A percentile compares a stretch with the other conserved stretches of the same genome.
Evolutionary conservation across 2,797 vertebrate species (phyloP).

Genomic region (Enteromius radiatus): DNA sequence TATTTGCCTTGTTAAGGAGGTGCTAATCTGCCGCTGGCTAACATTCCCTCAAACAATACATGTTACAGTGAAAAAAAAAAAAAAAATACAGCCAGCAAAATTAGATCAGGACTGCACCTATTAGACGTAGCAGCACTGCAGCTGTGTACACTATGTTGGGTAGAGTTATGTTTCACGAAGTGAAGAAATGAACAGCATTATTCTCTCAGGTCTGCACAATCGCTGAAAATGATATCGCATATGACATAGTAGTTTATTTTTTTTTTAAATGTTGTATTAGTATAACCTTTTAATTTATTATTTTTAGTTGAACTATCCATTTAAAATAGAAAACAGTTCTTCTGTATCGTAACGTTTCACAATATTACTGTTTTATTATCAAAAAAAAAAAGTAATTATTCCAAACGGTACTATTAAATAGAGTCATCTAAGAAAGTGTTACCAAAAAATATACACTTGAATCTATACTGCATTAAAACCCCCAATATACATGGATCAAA

Average conservation of each 20-base stretch:
- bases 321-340: not conserved
- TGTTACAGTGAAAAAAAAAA: slow-evolving; percentile 64
- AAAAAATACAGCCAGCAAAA: slow-evolving; percentile 72
- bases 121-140: slow-evolving; percentile 22
- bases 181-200: slow-evolving; percentile 62
- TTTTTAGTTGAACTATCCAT: not conserved
- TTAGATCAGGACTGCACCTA: slow-evolving; percentile 76
- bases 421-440: not conserved
- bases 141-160: slow-evolving; percentile 37
- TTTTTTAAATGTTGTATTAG: not conserved
- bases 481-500: not conserved
- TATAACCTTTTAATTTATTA: not conserved
- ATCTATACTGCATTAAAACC: not conserved
- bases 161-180: slow-evolving; percentile 61
- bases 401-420: not conserved
- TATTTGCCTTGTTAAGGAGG: slow-evolving; percentile 76
- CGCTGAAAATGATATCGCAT: slow-evolving; percentile 63
- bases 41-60: slow-evolving; percentile 77
- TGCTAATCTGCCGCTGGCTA: slow-evolving; percentile 81
- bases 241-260: slow-evolving; percentile 2
- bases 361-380: not conserved
- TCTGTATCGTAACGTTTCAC: not conserved
- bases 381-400: not conserved
- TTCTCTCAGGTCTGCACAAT: slow-evolving; percentile 54
- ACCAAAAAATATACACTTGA: not conserved